A percentile compares a stretch with the other conserved stretches of the same genome.
Evolutionary conservation across 2,797 vertebrate genomes (phyloP).

Genomic region (Glossophaga mutica): DNA sequence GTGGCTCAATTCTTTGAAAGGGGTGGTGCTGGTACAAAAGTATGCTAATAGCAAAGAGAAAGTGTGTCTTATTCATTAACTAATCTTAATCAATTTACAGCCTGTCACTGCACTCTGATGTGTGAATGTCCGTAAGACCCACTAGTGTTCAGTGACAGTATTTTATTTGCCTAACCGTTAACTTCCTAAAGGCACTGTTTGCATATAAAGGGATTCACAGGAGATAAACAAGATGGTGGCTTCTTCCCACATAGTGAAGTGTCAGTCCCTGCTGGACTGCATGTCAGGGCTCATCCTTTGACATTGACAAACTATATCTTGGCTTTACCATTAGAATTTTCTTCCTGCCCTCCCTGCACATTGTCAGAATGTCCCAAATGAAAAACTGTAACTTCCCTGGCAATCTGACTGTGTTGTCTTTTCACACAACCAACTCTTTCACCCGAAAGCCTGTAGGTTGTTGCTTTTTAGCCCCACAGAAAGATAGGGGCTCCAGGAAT

Average conservation of each 20-base stretch:
- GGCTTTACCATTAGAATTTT: background rate
- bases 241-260: fast-evolving
- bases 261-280: fast-evolving
- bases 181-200: background rate
- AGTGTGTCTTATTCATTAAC: background rate
- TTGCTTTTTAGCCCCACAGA: background rate
- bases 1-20: background rate
- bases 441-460: background rate
- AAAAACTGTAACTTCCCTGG: background rate
- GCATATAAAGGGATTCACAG: background rate
- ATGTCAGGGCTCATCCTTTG: background rate
- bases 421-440: background rate
- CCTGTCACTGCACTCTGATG: background rate
- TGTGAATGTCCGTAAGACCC: background rate
- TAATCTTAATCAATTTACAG: background rate
- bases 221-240: background rate
- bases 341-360: background rate
- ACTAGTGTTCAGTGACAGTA: background rate
- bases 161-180: background rate
- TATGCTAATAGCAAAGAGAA: background rate
- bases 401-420: background rate
- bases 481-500: background rate
- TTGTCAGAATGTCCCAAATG: background rate
- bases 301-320: background rate
- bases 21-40: background rate